Conservation (phyloP, 2,797 vertebrate species). For the Siniperca undulata region DNA sequence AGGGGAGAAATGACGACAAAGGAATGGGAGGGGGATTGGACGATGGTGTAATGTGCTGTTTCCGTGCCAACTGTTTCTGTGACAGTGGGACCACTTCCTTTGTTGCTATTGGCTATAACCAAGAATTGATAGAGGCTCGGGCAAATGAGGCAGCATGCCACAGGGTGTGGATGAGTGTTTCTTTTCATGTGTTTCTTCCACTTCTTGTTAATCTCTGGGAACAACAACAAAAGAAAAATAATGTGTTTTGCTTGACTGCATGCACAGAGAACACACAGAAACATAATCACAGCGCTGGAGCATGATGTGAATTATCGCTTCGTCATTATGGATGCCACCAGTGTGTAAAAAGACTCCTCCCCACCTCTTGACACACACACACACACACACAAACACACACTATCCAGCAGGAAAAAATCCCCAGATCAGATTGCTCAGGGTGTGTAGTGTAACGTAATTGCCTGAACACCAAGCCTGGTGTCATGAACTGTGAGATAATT, state of each 20-base stretch:
- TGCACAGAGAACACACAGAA: slow-evolving; percentile 37
- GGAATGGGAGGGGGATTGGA: slow-evolving; percentile 83
- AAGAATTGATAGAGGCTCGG: slow-evolving; percentile 73
- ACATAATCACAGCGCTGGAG: slow-evolving; percentile 25
- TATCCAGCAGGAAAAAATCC: slow-evolving; percentile 54
- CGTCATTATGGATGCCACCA: slow-evolving; percentile 68
- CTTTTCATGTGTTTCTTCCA: slow-evolving; percentile 49
- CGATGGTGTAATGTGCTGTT: slow-evolving; percentile 88
- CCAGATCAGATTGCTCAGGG: slow-evolving; percentile 68
- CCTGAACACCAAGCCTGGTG: slow-evolving; percentile 68
- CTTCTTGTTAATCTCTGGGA: slow-evolving; percentile 46
- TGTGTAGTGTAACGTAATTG: slow-evolving; percentile 74
- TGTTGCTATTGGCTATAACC: slow-evolving; percentile 81
- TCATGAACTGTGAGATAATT: slow-evolving; percentile 74
- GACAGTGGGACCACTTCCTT: slow-evolving; percentile 86
- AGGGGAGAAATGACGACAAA: slow-evolving; percentile 83
- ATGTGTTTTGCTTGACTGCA: slow-evolving; percentile 30
- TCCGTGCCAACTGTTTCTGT: slow-evolving; percentile 89
- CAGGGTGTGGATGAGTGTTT: slow-evolving; percentile 62
- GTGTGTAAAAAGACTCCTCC: slow-evolving; percentile 66
- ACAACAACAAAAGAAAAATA: not conserved
- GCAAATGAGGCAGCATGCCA: slow-evolving; percentile 76
- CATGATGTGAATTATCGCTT: slow-evolving; percentile 50
- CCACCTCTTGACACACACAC: slow-evolving; percentile 51
- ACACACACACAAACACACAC: slow-evolving; percentile 18